Conservation (phyloP, 2,113 vertebrate species). For the Ciconia maguari region DNA sequence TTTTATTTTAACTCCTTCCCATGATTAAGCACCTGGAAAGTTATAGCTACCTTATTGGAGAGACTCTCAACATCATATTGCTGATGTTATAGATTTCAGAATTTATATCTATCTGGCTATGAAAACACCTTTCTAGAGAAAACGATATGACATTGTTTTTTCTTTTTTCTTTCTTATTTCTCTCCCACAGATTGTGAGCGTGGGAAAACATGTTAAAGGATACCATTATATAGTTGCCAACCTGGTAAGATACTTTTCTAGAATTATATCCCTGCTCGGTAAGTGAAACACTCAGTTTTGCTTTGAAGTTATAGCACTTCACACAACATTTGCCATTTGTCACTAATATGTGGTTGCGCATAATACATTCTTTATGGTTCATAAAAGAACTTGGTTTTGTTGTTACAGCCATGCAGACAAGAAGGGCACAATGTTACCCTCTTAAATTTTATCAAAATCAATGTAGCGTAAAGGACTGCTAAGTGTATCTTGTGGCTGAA, state of each 20-base stretch:
- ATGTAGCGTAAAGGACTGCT: background rate
- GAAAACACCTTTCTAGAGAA: background rate
- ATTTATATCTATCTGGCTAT: background rate
- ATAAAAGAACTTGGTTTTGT: background rate
- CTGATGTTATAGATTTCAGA: background rate
- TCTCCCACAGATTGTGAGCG: slow-evolving; percentile 86
- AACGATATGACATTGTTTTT: background rate
- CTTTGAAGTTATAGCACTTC: background rate
- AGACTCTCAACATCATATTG: background rate
- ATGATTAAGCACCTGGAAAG: background rate
- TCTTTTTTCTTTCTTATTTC: slow-evolving; percentile 6
- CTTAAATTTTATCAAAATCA: background rate
- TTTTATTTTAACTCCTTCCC: background rate
- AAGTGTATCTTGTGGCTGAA: background rate
- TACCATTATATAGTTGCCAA: slow-evolving; percentile 98
- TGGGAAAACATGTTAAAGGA: slow-evolving; percentile 95
- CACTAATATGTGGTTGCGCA: background rate
- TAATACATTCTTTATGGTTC: background rate
- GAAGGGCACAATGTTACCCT: background rate
- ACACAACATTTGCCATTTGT: background rate
- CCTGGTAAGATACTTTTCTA: slow-evolving; percentile 85
- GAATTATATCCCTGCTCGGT: slow-evolving; percentile 41
- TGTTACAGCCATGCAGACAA: background rate
- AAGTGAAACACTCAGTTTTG: slow-evolving; percentile 18
- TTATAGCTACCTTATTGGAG: background rate